Base-by-base conservation (phyloP, 92 coral and sea anemone genomes). In the Bergia sp. region DNA sequence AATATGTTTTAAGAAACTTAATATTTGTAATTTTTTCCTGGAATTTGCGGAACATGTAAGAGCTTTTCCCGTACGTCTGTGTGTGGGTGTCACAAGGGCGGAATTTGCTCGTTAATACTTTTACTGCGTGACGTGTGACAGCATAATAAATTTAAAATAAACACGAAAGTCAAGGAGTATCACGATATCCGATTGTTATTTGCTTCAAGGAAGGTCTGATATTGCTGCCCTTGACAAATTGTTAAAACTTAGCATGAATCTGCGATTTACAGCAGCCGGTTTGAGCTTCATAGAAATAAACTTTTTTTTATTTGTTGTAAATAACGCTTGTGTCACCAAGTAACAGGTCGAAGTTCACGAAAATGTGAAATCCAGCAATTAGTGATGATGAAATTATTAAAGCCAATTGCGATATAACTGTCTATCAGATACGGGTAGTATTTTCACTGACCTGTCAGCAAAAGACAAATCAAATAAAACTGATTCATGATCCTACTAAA, bases 71-170 rank as follows among this genome's bases (percentile, higher is more conserved):
- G 53, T 81, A 37, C 74, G 86, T 58, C 0, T 1, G 16, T 73
- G 3, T 64, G 76, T 15, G n/a, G 44, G 74, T 64, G 73, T 64
- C 82, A 20, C 36, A 64, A 21, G 47, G 53, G 0, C 44, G 21
- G 18, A 75, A 39, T 15, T 7, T 42, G 12, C 41, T 11, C 20
- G 36, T 77, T 77, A 36, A 21, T 58, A 15, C 1, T 4, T 16
- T 72, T 72, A 29, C 76, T 79, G 83, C 86, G 86, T 82, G 75
- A 67, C 86, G 77, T 82, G 87, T 83, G 87, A 82, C 76, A 44
- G 45, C 67, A 12, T 12, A 57, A 61, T 71, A 69, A 69, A 67
- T 66, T 43, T n/a, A 43, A 64, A 67, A 83, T 23, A 67, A 64
- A 20, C 58, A 37, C 66, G 66, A 36, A n/a, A 79, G 40, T 79